A percentile compares a stretch with the other conserved stretches of the same genome.
These are phyloP conservation scores for Pissodes strobi DNA, from an alignment of 1,140 invertebrate genomes.

Conservation along the genomic window DNA sequence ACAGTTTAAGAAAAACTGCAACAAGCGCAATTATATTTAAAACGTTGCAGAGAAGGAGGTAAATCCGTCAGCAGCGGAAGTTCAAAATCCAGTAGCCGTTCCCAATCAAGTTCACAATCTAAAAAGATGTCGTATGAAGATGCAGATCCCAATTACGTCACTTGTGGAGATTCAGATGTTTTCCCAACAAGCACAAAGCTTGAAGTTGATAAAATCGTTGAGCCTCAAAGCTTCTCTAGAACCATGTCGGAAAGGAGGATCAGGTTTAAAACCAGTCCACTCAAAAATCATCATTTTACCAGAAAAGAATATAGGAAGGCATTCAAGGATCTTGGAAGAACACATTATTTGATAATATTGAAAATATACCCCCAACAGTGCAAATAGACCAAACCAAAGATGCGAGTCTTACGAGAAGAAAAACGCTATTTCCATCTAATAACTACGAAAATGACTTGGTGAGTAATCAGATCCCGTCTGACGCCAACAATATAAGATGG, in stretches of 20 bases:
- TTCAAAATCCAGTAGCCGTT: conserved; percentile 23
- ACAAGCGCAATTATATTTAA: conserved; percentile 52
- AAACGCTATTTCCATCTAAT: not conserved
- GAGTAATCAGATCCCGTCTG: not conserved
- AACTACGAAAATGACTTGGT: conserved; percentile 25
- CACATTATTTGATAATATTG: not conserved
- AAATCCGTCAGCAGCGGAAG: conserved; percentile 4
- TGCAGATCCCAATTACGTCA: conserved; percentile 60
- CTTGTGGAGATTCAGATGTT: conserved; percentile 61
- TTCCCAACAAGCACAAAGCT: conserved; percentile 61
- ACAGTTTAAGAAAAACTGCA: conserved; percentile 59
- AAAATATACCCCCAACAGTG: conserved; percentile 1
- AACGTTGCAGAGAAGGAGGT: conserved; percentile 31
- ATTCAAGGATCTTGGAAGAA: conserved; percentile 27
- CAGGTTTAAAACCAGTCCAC: conserved; percentile 51
- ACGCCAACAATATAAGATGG: conserved; percentile 47
- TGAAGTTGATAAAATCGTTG: conserved; percentile 39
- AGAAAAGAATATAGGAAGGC: conserved; percentile 19
- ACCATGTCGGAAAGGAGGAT: conserved; percentile 47
- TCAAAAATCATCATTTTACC: conserved; percentile 46
- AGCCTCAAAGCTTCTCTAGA: conserved; percentile 40
- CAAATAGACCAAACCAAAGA: not conserved
- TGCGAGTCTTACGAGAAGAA: not conserved
- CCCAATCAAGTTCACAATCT: conserved; percentile 22
- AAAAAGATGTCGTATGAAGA: conserved; percentile 54